A percentile compares a stretch with the other conserved stretches of the same genome.
Evolutionary conservation across 2,113 vertebrate genomes (phyloP).

Genomic region (Propithecus coquereli): DNA sequence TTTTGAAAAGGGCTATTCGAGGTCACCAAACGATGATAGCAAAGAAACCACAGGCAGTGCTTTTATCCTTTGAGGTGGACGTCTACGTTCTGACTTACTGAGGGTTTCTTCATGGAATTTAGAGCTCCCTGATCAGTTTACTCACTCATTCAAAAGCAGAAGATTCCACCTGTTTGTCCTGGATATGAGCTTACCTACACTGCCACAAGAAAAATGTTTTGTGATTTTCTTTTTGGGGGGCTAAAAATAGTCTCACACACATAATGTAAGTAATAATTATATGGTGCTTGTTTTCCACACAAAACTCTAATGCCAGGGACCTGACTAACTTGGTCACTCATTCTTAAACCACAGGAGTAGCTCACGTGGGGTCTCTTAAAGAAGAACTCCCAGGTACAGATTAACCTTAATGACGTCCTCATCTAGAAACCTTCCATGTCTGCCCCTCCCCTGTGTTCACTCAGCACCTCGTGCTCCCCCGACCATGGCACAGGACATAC

Average conservation of each 20-base stretch:
- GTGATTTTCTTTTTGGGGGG: neutral
- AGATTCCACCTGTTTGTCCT: neutral
- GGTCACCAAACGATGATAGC: neutral
- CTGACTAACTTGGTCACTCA: neutral
- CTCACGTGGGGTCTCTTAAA: neutral
- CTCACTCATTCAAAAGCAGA: neutral
- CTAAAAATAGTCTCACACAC: neutral
- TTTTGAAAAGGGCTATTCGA: slow-evolving; percentile 23
- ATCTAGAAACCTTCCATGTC: neutral
- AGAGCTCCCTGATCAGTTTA: neutral
- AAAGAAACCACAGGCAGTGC: neutral
- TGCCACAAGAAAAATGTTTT: neutral
- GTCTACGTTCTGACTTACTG: neutral
- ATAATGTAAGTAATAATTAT: neutral
- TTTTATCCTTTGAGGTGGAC: neutral
- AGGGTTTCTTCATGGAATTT: neutral
- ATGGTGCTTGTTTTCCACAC: neutral
- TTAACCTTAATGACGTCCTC: neutral
- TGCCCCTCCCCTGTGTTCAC: neutral
- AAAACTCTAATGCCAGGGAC: neutral
- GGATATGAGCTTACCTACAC: neutral
- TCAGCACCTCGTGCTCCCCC: no score
- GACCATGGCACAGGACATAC: neutral
- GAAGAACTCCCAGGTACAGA: neutral
- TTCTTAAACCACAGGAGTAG: neutral